Percentiles rank a stretch among this genome's conserved stretches.
Conservation (phyloP, 2,888 invertebrate species). For the Drosophila subquinaria region DNA sequence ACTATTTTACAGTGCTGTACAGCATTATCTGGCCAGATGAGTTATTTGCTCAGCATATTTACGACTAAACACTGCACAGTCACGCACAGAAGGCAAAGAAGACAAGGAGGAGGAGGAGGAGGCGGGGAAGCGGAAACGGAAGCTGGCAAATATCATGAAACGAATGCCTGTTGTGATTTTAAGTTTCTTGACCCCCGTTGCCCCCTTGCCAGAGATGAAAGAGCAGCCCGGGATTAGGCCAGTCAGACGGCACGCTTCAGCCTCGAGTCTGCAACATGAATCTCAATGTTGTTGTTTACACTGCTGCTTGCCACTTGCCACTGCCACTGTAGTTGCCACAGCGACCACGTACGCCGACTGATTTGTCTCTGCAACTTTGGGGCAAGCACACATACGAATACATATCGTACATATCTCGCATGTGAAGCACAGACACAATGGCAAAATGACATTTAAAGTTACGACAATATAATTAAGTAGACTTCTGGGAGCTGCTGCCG, state of each 20-base stretch:
- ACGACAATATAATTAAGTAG: conserved; percentile 82
- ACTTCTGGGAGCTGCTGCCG: conserved; percentile 70
- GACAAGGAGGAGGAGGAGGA: neutral
- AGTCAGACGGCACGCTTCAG: conserved; percentile 57
- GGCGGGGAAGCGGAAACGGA: conserved; percentile 48
- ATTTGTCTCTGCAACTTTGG: conserved; percentile 58
- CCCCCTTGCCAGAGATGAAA: conserved; percentile 48
- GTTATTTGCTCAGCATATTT: conserved; percentile 74
- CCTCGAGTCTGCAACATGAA: conserved; percentile 69
- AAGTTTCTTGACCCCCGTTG: conserved; percentile 62
- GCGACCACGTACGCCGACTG: conserved; percentile 61
- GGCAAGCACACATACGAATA: neutral
- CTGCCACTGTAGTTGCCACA: conserved; percentile 14
- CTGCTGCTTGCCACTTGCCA: conserved; percentile 19
- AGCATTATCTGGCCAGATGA: conserved; percentile 68
- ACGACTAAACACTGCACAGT: conserved; percentile 50
- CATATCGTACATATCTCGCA: conserved; percentile 13
- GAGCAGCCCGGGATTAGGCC: conserved; percentile 64
- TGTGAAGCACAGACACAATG: conserved; percentile 57
- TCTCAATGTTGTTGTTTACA: conserved; percentile 70
- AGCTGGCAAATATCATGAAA: conserved; percentile 65
- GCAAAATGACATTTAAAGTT: conserved; percentile 82
- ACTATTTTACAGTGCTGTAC: conserved; percentile 56
- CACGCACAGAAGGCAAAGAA: conserved; percentile 11
- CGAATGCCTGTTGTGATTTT: conserved; percentile 72